These are phyloP conservation scores for Numenius phaeopus DNA, from an alignment of 2,797 vertebrate genomes.

Conservation along the genomic window DNA sequence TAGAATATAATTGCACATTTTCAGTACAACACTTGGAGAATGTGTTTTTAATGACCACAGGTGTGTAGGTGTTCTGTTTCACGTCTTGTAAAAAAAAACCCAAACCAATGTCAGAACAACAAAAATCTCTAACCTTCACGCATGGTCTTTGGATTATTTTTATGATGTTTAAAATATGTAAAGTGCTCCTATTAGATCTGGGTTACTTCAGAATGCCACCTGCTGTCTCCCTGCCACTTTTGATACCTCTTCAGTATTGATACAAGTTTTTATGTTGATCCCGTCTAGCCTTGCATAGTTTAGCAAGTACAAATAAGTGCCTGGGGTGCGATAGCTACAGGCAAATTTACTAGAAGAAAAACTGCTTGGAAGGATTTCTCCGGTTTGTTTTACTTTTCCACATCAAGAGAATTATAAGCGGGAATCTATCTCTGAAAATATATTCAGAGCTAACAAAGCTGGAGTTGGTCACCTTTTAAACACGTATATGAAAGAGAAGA, in stretches of 20 bases:
- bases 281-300: not conserved
- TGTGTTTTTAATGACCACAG: not conserved
- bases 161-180: not conserved
- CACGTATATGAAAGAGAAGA: accelerated
- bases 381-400: not conserved
- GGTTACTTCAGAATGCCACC: not conserved
- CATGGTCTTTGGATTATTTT: not conserved
- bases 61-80: not conserved
- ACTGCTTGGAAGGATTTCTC: not conserved
- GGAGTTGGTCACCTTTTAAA: not conserved
- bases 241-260: not conserved
- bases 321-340: not conserved
- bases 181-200: not conserved
- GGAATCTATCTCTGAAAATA: not conserved
- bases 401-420: not conserved
- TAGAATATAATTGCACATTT: not conserved
- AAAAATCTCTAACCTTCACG: not conserved
- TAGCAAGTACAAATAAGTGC: not conserved
- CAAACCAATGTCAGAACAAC: not conserved
- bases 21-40: not conserved
- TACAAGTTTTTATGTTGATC: not conserved
- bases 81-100: not conserved
- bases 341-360: not conserved
- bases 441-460: not conserved
- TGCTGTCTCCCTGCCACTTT: not conserved